Conservation (phyloP, 2,113 vertebrate species). For the Oreochromis tanganicae region DNA sequence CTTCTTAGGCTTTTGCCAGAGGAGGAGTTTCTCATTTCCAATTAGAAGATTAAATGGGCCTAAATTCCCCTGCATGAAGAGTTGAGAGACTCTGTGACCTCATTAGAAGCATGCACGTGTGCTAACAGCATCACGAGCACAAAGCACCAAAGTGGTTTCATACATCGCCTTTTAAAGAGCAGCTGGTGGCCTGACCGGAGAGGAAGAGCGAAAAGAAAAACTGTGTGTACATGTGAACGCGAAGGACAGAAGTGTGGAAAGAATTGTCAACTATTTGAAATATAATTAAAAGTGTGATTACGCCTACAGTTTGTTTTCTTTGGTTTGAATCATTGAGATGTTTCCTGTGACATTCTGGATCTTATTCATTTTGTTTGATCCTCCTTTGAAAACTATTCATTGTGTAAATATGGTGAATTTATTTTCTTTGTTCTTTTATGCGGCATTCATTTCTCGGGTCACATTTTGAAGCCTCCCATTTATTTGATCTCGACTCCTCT, state of each 20-base stretch:
- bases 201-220: not conserved
- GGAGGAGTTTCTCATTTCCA: constrained; percentile 34
- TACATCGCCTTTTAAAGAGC: constrained; percentile 8
- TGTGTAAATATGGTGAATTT: fast-evolving
- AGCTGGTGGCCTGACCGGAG: constrained; percentile 5
- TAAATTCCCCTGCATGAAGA: constrained; percentile 45
- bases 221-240: not conserved
- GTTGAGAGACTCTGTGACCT: constrained; percentile 40
- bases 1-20: not conserved
- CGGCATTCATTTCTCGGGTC: not conserved
- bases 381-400: not conserved
- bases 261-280: not conserved
- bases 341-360: not conserved
- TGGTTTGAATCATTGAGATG: not conserved
- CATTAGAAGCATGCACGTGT: constrained; percentile 14
- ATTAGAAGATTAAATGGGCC: constrained; percentile 52
- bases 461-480: not conserved
- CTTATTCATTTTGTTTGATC: not conserved
- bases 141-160: constrained; percentile 11
- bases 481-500: not conserved
- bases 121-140: not conserved
- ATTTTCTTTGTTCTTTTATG: not conserved
- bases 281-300: not conserved
- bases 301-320: not conserved
- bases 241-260: not conserved